Conservation (phyloP, 2,113 vertebrate species). For the Pollachius pollachius region DNA sequence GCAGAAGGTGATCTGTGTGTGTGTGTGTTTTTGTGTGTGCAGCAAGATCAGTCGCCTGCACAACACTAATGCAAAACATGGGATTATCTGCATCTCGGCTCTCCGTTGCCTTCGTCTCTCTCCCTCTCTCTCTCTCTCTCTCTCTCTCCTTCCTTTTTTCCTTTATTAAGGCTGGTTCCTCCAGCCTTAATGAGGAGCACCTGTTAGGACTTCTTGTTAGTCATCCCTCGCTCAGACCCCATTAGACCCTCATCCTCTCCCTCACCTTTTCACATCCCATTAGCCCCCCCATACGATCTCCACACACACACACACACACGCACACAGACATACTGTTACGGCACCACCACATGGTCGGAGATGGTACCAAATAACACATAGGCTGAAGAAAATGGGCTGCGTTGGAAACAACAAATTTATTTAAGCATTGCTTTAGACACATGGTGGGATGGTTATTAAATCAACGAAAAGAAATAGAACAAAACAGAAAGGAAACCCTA, state of each 20-base stretch:
- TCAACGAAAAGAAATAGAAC: too few relatives aligned
- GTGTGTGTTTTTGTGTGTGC: neutral
- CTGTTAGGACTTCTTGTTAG: conserved; percentile 61
- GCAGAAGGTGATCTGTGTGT: conserved; percentile 11
- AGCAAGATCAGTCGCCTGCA: conserved; percentile 58
- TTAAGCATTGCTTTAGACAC: too few relatives aligned
- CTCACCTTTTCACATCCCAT: neutral
- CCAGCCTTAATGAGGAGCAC: conserved; percentile 67
- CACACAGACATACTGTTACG: too few relatives aligned
- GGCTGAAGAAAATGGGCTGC: too few relatives aligned
- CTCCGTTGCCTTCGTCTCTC: conserved; percentile 8
- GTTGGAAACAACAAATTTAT: too few relatives aligned
- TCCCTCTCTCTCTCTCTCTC: conserved; percentile 9
- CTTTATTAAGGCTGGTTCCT: conserved; percentile 26
- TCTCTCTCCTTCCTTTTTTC: conserved; percentile 4
- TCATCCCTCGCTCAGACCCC: conserved; percentile 43
- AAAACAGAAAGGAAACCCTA: too few relatives aligned
- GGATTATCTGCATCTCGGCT: conserved; percentile 51
- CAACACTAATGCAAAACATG: conserved; percentile 64
- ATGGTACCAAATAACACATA: too few relatives aligned
- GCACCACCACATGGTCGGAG: too few relatives aligned
- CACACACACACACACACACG: too few relatives aligned
- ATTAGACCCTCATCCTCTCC: conserved; percentile 31
- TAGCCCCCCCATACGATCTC: neutral
- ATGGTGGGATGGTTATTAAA: too few relatives aligned